Percentiles rank a stretch among this genome's conserved stretches.
These are phyloP conservation scores for Glaucomys volans DNA, from an alignment of 2,113 vertebrate species.

Conservation along the genomic window DNA sequence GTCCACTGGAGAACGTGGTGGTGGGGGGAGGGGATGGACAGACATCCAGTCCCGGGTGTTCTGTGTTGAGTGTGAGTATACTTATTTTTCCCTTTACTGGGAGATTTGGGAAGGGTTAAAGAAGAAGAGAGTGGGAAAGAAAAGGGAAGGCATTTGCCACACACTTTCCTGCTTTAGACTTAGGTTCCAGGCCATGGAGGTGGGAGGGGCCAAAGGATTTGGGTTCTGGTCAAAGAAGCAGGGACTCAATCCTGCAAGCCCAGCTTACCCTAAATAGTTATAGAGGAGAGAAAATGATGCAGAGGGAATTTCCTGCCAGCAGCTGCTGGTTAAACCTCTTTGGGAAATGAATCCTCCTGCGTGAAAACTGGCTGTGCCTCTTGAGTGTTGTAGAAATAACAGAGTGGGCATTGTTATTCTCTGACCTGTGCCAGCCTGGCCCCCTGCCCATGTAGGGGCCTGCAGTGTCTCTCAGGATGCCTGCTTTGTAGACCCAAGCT, in stretches of 20 bases:
- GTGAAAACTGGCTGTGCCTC: constrained; percentile 47
- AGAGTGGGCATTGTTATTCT: constrained; percentile 42
- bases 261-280: constrained; percentile 74
- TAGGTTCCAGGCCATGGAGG: not conserved
- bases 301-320: constrained; percentile 73
- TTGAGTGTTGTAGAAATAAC: constrained; percentile 43
- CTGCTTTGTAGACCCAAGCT: not conserved
- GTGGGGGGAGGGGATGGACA: not conserved
- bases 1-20: not conserved
- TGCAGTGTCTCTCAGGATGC: not conserved
- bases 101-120: not conserved
- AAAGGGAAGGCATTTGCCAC: not conserved
- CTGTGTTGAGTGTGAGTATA: not conserved
- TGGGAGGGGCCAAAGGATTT: not conserved
- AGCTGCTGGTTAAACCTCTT: constrained; percentile 73
- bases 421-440: not conserved
- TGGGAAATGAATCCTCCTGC: constrained; percentile 47
- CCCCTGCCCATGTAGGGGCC: not conserved
- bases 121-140: not conserved
- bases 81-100: not conserved
- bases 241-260: constrained; percentile 67
- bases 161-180: not conserved
- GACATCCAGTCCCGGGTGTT: not conserved
- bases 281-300: constrained; percentile 37
- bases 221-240: constrained; percentile 34